Evolutionary conservation across 2,888 invertebrate genomes (phyloP).

Genomic region (Stenotaenia linearis): DNA sequence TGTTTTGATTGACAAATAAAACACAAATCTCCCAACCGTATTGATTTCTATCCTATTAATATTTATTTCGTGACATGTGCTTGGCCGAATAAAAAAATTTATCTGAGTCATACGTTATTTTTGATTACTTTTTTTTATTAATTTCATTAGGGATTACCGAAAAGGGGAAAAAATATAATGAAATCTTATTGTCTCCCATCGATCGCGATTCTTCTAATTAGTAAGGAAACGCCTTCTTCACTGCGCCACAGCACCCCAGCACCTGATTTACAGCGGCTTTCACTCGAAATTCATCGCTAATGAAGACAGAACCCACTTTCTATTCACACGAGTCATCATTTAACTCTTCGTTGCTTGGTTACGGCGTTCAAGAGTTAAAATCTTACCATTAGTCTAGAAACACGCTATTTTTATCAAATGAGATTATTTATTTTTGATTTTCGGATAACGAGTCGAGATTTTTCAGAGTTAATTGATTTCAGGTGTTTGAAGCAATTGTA

Average conservation of each 20-base stretch:
- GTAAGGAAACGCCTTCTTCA: neutral
- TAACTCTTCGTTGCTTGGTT: neutral
- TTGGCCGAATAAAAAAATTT: neutral
- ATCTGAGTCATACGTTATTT: neutral
- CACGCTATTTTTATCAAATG: no score
- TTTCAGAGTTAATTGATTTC: no score
- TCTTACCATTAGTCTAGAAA: neutral
- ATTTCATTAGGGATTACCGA: neutral
- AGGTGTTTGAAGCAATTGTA: no score
- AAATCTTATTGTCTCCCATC: neutral
- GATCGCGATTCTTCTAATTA: neutral
- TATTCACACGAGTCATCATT: neutral
- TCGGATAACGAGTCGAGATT: no score
- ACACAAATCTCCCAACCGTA: neutral
- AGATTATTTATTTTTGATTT: no score
- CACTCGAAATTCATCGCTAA: conserved; percentile 19
- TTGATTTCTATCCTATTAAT: neutral
- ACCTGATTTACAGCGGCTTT: conserved; percentile 12
- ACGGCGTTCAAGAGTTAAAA: neutral
- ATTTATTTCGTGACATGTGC: neutral
- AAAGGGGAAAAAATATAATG: neutral
- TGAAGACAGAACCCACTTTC: conserved; percentile 13
- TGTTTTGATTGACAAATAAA: neutral
- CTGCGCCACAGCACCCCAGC: neutral
- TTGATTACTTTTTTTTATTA: neutral